Conservation (phyloP, 2,113 vertebrate species). For the Bucco capensis region DNA sequence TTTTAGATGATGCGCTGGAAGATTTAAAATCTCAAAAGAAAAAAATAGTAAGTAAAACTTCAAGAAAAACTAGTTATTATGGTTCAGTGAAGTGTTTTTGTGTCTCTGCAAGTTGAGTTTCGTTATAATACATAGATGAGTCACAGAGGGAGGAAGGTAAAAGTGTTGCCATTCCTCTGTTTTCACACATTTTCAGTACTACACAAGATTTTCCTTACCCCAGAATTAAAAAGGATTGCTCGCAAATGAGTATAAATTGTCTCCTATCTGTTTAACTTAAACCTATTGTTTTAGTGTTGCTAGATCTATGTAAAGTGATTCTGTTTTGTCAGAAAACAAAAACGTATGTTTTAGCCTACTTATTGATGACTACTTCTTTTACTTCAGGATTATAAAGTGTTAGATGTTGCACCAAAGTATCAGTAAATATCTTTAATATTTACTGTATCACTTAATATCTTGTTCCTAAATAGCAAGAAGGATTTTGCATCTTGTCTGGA, state of each 20-base stretch:
- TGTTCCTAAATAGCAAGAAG: neutral
- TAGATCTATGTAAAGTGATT: neutral
- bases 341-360: neutral
- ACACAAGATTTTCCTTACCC: neutral
- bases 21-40: constrained; percentile 91
- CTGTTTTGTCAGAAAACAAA: neutral
- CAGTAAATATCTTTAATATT: neutral
- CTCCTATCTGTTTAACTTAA: neutral
- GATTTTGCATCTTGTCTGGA: neutral
- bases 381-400: neutral
- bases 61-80: neutral
- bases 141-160: neutral
- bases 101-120: neutral
- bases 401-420: neutral
- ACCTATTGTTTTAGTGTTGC: neutral
- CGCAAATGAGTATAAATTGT: neutral
- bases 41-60: constrained; percentile 90
- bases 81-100: neutral
- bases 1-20: constrained; percentile 90
- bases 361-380: neutral
- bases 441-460: neutral
- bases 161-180: neutral
- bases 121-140: neutral
- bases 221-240: neutral
- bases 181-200: neutral